Conservation (phyloP, 2,888 invertebrate species). For the Tinea semifulvella region DNA sequence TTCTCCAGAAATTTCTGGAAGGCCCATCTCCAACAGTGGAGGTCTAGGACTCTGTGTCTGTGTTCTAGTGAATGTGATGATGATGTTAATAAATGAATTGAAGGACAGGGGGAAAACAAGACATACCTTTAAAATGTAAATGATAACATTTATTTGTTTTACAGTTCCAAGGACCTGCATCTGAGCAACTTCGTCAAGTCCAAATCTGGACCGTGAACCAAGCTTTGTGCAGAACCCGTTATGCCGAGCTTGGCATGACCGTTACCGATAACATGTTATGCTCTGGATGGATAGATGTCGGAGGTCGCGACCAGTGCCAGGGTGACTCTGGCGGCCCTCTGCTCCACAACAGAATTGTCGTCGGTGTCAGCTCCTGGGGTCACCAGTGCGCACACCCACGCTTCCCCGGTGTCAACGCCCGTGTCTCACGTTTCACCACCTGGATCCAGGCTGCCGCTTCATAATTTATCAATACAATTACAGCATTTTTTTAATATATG, state of each 20-base stretch:
- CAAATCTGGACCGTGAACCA: conserved; percentile 18
- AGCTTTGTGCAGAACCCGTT: conserved; percentile 14
- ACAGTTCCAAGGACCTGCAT: conserved; percentile 13
- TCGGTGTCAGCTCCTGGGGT: conserved; percentile 17
- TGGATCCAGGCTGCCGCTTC: conserved; percentile 14
- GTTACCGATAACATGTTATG: conserved; percentile 17
- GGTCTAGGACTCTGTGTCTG: no score
- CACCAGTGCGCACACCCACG: conserved; percentile 13
- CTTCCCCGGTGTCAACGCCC: conserved; percentile 16
- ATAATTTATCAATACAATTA: conserved; percentile 9
- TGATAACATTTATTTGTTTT: no score
- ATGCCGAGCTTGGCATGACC: conserved; percentile 8
- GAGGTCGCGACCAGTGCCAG: conserved; percentile 18
- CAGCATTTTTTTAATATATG: no score
- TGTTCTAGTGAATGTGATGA: no score
- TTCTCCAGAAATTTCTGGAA: no score
- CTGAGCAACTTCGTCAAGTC: conserved; percentile 17
- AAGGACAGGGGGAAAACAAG: no score
- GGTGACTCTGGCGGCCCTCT: conserved; percentile 19
- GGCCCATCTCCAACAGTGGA: no score
- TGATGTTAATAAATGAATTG: no score
- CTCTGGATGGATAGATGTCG: conserved; percentile 18
- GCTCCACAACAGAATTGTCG: conserved; percentile 14
- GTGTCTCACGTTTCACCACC: conserved; percentile 14
- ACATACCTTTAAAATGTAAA: no score